Conservation (phyloP, 2,797 vertebrate species). For the Sebastes kiyomatsui region DNA sequence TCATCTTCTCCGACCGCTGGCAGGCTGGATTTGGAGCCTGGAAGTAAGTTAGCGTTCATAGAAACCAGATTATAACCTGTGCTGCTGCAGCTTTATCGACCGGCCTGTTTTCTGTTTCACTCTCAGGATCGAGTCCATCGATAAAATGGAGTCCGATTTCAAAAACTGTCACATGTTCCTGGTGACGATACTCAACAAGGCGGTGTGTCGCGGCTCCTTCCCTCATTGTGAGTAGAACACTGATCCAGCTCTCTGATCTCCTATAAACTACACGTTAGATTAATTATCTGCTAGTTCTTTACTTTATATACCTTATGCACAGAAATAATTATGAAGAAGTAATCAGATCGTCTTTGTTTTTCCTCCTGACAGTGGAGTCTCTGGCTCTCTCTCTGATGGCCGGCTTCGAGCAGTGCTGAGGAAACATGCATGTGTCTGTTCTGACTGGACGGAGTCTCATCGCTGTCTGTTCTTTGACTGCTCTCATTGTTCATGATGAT, state of each 20-base stretch:
- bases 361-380: conserved; percentile 90
- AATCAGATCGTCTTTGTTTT: not conserved
- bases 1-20: conserved; percentile 98
- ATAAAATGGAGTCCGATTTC: conserved; percentile 99
- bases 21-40: conserved; percentile 93
- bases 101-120: not conserved
- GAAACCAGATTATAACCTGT: no score
- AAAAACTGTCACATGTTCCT: conserved; percentile 99
- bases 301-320: not conserved
- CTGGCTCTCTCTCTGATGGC: conserved; percentile 97
- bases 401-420: conserved; percentile 92
- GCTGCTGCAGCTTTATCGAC: no score
- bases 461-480: conserved; percentile 23
- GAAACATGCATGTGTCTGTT: not conserved
- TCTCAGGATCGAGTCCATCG: conserved; percentile 94
- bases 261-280: not conserved
- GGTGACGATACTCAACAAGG: conserved; percentile 97
- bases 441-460: not conserved
- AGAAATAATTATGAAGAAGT: not conserved
- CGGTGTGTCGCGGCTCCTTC: conserved; percentile 96
- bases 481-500: conserved; percentile 20
- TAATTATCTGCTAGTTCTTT: not conserved
- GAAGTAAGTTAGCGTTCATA: conserved; percentile 85
- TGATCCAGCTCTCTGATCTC: not conserved
- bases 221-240: conserved; percentile 90